These are phyloP conservation scores for Zaprionus obscuricornis DNA, from an alignment of 2,888 invertebrate species.

Conservation along the genomic window DNA sequence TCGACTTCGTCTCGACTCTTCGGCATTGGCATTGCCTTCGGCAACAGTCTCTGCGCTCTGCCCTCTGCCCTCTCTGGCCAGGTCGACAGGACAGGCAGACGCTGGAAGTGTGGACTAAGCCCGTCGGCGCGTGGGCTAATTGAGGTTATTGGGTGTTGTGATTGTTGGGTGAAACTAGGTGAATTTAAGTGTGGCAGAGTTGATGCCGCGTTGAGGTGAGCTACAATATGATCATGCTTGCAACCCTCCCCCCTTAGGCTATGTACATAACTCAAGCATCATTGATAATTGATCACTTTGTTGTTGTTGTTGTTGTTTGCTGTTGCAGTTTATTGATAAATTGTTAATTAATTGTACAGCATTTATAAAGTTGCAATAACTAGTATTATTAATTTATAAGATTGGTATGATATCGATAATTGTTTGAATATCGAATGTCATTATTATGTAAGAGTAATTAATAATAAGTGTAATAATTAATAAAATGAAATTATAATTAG, in stretches of 20 bases:
- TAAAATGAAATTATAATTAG: too few relatives aligned
- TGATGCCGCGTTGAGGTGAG: too few relatives aligned
- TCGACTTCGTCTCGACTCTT: constrained; percentile 27
- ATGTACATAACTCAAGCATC: constrained; percentile 13
- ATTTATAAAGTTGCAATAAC: too few relatives aligned
- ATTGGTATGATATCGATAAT: background rate
- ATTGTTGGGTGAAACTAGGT: constrained; percentile 24
- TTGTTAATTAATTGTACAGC: constrained; percentile 29
- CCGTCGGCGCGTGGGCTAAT: constrained; percentile 45
- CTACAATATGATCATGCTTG: constrained; percentile 2
- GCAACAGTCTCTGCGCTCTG: background rate
- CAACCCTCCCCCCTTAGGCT: constrained; percentile 30
- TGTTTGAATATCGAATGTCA: too few relatives aligned
- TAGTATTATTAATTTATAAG: background rate
- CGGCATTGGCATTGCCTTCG: constrained; percentile 20
- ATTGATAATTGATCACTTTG: constrained; percentile 35
- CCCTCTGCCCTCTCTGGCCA: constrained; percentile 10
- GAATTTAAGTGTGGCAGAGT: too few relatives aligned
- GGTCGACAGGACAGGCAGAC: constrained; percentile 42
- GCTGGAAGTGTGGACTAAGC: constrained; percentile 53
- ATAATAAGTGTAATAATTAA: too few relatives aligned
- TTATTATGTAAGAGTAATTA: background rate
- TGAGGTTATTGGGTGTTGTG: constrained; percentile 11
- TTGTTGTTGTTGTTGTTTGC: constrained; percentile 8
- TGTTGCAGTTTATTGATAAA: constrained; percentile 24